These are phyloP conservation scores for Puffinus mauretanicus DNA, from an alignment of 2,113 vertebrate species.

Conservation along the genomic window DNA sequence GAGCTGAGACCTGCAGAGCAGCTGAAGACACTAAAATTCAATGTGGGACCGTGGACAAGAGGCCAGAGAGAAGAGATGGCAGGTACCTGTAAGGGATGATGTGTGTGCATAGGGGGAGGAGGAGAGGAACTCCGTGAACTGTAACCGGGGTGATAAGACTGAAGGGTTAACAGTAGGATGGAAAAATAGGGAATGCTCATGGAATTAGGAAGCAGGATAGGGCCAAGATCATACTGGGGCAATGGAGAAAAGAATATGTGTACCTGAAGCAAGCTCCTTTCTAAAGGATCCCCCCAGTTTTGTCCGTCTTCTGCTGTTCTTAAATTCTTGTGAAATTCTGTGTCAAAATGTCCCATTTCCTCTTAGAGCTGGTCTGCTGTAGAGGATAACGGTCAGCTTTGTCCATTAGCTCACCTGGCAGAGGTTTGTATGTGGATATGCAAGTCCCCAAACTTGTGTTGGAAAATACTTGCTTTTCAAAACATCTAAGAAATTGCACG, in stretches of 20 bases:
- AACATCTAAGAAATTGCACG: neutral
- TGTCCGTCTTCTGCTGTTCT: neutral
- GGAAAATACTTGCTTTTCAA: neutral
- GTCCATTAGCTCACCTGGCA: neutral
- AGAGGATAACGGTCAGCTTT: neutral
- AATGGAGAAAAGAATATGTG: neutral
- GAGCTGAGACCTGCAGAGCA: neutral
- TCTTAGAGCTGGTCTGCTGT: neutral
- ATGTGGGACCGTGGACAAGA: accelerated
- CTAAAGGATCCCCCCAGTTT: neutral
- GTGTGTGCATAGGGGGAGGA: neutral
- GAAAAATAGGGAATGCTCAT: neutral
- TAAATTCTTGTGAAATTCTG: neutral
- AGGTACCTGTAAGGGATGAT: neutral
- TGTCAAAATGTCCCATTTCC: neutral
- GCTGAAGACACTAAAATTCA: neutral
- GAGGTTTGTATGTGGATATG: neutral
- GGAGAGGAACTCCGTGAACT: neutral
- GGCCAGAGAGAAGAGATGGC: neutral
- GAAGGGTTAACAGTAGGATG: neutral
- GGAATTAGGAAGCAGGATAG: neutral
- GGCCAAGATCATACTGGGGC: neutral
- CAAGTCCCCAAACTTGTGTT: neutral
- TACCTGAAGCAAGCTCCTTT: neutral
- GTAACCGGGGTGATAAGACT: neutral